Base-by-base conservation (phyloP, 2,888 invertebrate genomes). In the Mechanitis mazaeus region DNA sequence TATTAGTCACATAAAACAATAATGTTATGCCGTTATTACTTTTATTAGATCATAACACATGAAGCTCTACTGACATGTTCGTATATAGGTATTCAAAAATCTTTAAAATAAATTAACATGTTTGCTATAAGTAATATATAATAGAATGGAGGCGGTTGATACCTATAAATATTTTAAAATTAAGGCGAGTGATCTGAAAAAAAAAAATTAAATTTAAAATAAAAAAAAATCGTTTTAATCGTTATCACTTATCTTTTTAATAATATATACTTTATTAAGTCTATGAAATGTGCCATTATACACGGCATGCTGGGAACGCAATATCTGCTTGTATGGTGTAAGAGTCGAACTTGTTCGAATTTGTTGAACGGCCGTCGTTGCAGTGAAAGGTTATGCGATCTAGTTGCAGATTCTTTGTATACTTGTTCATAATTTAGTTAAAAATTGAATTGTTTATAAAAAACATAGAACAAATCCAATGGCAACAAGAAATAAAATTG, bases 291-390 rank as follows among this genome's bases (percentile, higher is more conserved):
- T 2, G 63, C 77, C 79, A 72, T 28, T 46, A 42, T 3, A n/a
- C 20, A 67, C 70, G 78, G 83, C 77, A 87, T 85, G 80, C n/a
- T 31, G 72, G 76, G 88, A 85, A 88, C 82, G 87, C 85, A 81
- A 87, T 86, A 87, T 85, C 84, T 82, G 79, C 86, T 84, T 86
- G 80, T 84, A 82, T 79, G 81, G 85, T 79, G 84, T 85, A 86
- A 83, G 81, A 74, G 76, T 77, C 79, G 81, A 78, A 80, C 84
- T 80, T 80, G 85, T 20, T 20, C 20, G 20, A 20, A 20, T 20
- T 20, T 20, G 20, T 20, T 20, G 20, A 85, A 87, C 81, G 86
- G 85, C 84, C 73, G 74, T 75, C 79, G 77, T 79, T 76, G 75
- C 80, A 78, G 77, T 85, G 83, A 85, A 75, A 80, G 84, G 85